Percentiles rank a stretch among this genome's conserved stretches.
Conservation (phyloP, 2,797 vertebrate genomes). For the Anguilla obscura region DNA sequence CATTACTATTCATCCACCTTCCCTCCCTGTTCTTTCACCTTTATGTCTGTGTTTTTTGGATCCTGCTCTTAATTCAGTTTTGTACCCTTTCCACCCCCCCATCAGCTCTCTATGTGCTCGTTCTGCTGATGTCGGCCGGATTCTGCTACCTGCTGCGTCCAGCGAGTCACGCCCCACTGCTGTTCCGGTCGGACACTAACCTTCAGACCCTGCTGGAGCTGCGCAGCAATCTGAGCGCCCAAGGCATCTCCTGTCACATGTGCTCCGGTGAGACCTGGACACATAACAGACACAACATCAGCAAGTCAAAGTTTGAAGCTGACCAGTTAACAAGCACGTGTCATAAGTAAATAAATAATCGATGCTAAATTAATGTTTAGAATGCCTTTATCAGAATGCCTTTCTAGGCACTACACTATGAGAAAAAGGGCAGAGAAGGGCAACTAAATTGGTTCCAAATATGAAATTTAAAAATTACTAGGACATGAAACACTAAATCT, state of each 20-base stretch:
- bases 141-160: conserved; percentile 89
- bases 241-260: conserved; percentile 94
- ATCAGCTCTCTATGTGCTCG: conserved; percentile 82
- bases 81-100: background rate
- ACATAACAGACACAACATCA: background rate
- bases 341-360: background rate
- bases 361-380: background rate
- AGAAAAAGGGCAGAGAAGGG: background rate
- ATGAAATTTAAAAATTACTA: background rate
- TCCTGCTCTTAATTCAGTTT: background rate
- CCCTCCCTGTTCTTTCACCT: conserved; percentile 11
- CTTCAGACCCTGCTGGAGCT: conserved; percentile 93
- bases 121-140: conserved; percentile 84
- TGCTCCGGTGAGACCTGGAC: conserved; percentile 84
- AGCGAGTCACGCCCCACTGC: conserved; percentile 87
- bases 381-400: background rate
- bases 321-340: background rate
- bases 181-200: conserved; percentile 94
- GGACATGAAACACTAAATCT: background rate
- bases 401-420: background rate
- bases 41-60: background rate
- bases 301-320: background rate
- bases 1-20: conserved; percentile 3
- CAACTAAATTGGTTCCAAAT: background rate
- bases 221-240: conserved; percentile 94